Percentiles rank a stretch among this genome's conserved stretches.
These are phyloP conservation scores for Polyergus mexicanus DNA, from an alignment of 1,140 invertebrate genomes.

Conservation along the genomic window DNA sequence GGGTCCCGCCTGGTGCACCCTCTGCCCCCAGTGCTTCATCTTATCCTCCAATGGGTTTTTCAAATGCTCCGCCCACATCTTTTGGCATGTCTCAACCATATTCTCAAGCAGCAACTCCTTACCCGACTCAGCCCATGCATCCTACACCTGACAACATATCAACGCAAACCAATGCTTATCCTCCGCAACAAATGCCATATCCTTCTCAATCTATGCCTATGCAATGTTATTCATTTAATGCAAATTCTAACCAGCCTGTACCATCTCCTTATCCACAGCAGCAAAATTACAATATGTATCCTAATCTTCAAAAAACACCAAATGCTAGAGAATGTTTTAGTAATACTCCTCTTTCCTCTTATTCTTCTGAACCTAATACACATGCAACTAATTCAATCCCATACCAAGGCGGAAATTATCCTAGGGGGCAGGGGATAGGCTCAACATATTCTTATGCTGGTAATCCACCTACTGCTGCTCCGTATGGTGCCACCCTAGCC, in stretches of 20 bases:
- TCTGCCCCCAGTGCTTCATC: conserved; percentile 78
- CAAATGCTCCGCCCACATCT: conserved; percentile 72
- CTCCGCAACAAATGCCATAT: conserved; percentile 69
- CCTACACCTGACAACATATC: conserved; percentile 22
- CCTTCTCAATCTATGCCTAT: conserved; percentile 38
- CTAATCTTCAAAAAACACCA: conserved; percentile 68
- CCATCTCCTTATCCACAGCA: conserved; percentile 59
- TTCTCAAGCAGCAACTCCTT: conserved; percentile 57
- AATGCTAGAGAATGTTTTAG: conserved; percentile 53
- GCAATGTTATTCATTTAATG: conserved; percentile 59
- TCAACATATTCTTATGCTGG: conserved; percentile 71
- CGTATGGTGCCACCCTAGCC: conserved; percentile 70
- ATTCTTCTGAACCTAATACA: conserved; percentile 61
- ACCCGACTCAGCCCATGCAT: conserved; percentile 61
- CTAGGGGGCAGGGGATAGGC: conserved; percentile 81
- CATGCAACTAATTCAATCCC: conserved; percentile 58
- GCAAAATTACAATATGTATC: conserved; percentile 76
- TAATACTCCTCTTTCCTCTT: conserved; percentile 41
- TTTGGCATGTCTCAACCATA: conserved; percentile 83
- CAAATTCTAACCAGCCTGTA: conserved; percentile 41
- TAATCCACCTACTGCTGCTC: conserved; percentile 51
- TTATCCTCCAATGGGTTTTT: conserved; percentile 74
- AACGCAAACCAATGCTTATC: conserved; percentile 48
- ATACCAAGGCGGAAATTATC: conserved; percentile 77
- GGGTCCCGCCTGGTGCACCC: conserved; percentile 82